A percentile compares a stretch with the other conserved stretches of the same genome.
phyloP scores from a whole-genome alignment of 2,113 vertebrate genomes.

The Ailuropoda melanoleuca region DNA sequence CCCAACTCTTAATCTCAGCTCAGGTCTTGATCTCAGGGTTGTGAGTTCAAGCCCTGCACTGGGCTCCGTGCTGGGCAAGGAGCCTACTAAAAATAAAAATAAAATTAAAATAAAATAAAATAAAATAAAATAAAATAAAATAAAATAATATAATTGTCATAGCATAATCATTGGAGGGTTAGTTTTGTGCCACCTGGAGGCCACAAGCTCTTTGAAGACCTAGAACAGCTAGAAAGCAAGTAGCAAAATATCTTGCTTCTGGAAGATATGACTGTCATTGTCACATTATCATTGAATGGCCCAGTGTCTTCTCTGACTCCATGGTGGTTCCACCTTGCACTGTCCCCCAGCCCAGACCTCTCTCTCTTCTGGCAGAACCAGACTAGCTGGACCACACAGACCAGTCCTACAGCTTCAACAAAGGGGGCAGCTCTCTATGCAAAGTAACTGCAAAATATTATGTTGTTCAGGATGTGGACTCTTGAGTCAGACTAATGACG shows the following conservation, averaged over 20 bases:
- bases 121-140: background rate
- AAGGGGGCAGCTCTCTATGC: background rate
- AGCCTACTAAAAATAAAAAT: background rate
- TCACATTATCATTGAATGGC: background rate
- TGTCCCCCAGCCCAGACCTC: background rate
- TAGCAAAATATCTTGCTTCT: background rate
- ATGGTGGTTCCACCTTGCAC: background rate
- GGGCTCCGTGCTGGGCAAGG: background rate
- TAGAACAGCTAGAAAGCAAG: background rate
- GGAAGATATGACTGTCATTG: background rate
- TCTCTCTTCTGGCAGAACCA: background rate
- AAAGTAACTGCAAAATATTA: background rate
- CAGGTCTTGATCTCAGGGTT: background rate
- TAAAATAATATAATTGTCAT: background rate
- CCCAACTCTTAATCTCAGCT: background rate
- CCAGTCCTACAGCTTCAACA: background rate
- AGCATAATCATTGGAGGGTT: background rate
- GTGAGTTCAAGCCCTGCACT: background rate
- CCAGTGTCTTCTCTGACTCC: background rate
- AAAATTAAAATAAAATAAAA: too few species aligned
- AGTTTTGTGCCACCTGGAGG: background rate
- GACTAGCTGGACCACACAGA: background rate
- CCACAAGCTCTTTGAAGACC: background rate
- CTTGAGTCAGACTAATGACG: background rate
- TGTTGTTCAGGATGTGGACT: background rate